Percentiles rank a stretch among this genome's conserved stretches.
phyloP scores from a whole-genome alignment of 2,797 vertebrate species.

The Alosa sapidissima region DNA sequence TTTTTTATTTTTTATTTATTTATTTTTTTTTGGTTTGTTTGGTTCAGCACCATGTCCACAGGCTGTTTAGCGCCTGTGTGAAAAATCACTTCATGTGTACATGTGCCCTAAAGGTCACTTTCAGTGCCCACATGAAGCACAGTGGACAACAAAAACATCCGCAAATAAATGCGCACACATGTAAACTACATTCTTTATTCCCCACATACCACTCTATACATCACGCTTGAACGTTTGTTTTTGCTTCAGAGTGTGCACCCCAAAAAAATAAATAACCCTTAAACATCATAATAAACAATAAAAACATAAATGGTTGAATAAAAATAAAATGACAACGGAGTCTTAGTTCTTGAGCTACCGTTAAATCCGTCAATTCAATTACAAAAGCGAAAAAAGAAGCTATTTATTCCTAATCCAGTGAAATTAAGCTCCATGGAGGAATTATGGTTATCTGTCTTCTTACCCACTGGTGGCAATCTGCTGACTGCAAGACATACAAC shows the following conservation, averaged over 20 bases:
- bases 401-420: slow-evolving; percentile 50
- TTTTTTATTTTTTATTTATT: neutral
- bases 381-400: slow-evolving; percentile 37
- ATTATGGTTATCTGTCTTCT: slow-evolving; percentile 41
- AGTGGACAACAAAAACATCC: neutral
- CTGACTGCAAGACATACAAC: slow-evolving; percentile 54
- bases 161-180: neutral
- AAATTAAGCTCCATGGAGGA: slow-evolving; percentile 49
- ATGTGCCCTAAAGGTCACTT: neutral
- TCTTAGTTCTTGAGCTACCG: slow-evolving; percentile 38
- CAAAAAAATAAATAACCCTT: neutral
- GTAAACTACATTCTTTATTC: neutral
- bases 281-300: neutral
- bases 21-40: neutral
- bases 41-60: neutral
- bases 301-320: neutral
- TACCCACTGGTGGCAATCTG: slow-evolving; percentile 48
- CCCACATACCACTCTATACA: neutral
- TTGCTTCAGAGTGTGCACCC: neutral
- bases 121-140: neutral
- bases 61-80: neutral
- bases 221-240: neutral
- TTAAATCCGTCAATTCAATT: slow-evolving; percentile 55
- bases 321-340: slow-evolving; percentile 22
- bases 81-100: neutral